These are phyloP conservation scores for Sebastes hubbsi DNA, from an alignment of 2,797 vertebrate genomes.

Conservation along the genomic window DNA sequence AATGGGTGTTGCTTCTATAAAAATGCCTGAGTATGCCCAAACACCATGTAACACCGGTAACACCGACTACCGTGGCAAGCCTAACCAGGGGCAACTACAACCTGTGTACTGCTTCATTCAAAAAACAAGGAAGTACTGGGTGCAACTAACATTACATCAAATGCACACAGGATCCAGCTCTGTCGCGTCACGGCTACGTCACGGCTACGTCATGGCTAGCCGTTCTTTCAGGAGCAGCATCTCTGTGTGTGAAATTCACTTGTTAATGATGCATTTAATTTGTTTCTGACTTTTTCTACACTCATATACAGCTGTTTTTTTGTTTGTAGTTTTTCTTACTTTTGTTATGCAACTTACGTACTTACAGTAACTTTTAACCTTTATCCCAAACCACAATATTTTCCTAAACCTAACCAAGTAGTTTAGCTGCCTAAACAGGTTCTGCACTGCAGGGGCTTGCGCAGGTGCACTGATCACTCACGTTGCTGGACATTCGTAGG, in stretches of 20 bases:
- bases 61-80: too few relatives aligned
- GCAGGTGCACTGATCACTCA: background rate
- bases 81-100: too few relatives aligned
- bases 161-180: background rate
- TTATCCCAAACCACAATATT: background rate
- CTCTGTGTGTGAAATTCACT: background rate
- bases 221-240: background rate
- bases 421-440: background rate
- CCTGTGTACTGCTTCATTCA: fast-evolving
- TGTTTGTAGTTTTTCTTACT: too few relatives aligned
- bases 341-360: background rate
- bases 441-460: background rate
- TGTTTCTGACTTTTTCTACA: too few relatives aligned
- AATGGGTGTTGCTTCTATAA: fast-evolving
- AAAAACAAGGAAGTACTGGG: background rate
- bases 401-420: background rate
- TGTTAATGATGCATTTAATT: too few relatives aligned
- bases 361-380: background rate
- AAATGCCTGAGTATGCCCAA: fast-evolving
- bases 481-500: background rate
- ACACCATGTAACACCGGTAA: too few relatives aligned
- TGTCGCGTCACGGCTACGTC: background rate
- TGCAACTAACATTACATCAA: fast-evolving
- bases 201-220: background rate
- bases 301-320: too few relatives aligned